Conservation (phyloP, 1,140 invertebrate species). For the Sitophilus oryzae region DNA sequence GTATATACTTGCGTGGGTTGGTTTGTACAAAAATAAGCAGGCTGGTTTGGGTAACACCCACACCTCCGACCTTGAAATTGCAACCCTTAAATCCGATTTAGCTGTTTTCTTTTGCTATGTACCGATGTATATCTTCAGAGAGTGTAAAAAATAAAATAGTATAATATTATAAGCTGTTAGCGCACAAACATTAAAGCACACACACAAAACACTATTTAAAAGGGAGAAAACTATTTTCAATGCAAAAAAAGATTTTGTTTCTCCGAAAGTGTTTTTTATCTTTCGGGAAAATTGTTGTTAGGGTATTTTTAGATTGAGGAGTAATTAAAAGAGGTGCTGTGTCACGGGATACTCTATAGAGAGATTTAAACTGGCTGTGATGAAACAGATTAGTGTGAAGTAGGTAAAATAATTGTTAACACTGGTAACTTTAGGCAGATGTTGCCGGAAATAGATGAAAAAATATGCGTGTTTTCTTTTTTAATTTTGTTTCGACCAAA, state of each 20-base stretch:
- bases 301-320: not conserved
- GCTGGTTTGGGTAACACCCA: not conserved
- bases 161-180: not conserved
- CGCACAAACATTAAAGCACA: not conserved
- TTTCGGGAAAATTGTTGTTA: slow-evolving; percentile 1
- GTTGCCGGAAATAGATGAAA: too few relatives aligned
- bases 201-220: not conserved
- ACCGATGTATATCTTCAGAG: too few relatives aligned
- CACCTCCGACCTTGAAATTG: too few relatives aligned
- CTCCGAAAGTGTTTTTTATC: not conserved
- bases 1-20: slow-evolving; percentile 2
- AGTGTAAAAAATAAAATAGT: not conserved
- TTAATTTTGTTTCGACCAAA: too few relatives aligned
- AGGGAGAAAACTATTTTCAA: too few relatives aligned
- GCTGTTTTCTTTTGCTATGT: too few relatives aligned
- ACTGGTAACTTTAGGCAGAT: slow-evolving; percentile 9
- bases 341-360: not conserved
- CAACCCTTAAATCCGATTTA: too few relatives aligned
- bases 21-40: not conserved
- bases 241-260: too few relatives aligned
- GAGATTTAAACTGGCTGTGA: slow-evolving; percentile 24
- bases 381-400: slow-evolving; percentile 12
- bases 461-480: too few relatives aligned
- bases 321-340: slow-evolving; percentile 7
- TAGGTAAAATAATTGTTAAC: slow-evolving; percentile 18